Evolutionary conservation across 2,797 vertebrate genomes (phyloP), one percentile per base, ranked within the genome.

Genomic region (Sebastes variabilis): DNA sequence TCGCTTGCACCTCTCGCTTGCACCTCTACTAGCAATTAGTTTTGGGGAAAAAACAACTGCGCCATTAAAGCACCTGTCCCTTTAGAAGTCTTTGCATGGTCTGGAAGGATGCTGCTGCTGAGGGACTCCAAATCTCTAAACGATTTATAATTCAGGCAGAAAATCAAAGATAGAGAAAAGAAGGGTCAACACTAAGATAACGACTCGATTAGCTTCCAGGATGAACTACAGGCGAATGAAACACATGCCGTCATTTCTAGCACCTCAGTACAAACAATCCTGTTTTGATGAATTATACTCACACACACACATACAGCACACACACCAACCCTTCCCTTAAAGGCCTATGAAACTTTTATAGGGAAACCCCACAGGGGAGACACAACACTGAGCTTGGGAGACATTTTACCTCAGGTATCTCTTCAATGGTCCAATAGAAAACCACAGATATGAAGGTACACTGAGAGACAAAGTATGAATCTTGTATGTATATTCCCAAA

Each of bases 91-190:
- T 65, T 38, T 54, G 38, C 25, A 72, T 8, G 22, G 55, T 18
- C 25, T 70, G 29, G 14, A 62, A 38, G 58, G n/a, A 34, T 20
- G 49, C 34, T 54, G 79, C 61, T 56, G 66, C 62, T 38, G 32
- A 66, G 69, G 61, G 76, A 64, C 66, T 58, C 42, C 3, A 62
- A 54, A 75, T 78, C 72, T 66, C 32, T n/a, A 49, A 83, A 79
- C 46, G 38, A 84, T 89, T 82, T 75, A 89, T 88, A 89, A 84
- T 85, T 84, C 56, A 86, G 86, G 80, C 73, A 55, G 79, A 79
- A 86, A 90, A 90, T 84, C 85, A 83, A 86, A 76, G 76, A 73
- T 62, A 36, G 61, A 87, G 77, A 90, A 89, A 75, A 75, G 77
- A 82, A 38, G 52, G 76, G 86, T 88, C 88, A 83, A 62, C 59